Percentiles rank a stretch among this genome's conserved stretches.
These are phyloP conservation scores for Caenorhabditis virilis DNA, from an alignment of 2,888 invertebrate genomes.

Conservation along the genomic window DNA sequence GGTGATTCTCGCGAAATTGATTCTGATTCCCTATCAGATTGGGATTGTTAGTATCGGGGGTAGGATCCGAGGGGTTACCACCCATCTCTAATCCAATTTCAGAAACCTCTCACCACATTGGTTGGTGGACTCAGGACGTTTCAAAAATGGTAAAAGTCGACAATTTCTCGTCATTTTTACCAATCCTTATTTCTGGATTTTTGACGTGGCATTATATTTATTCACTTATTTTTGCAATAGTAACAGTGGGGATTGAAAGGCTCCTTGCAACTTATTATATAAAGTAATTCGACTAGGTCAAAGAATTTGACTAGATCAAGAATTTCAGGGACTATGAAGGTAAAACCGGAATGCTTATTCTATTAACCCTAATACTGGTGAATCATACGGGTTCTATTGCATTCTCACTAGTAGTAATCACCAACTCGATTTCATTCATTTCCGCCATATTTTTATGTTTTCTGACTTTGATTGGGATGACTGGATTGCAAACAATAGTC, in stretches of 20 bases:
- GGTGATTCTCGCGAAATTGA: background rate
- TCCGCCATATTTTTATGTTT: background rate
- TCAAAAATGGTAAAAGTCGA: background rate
- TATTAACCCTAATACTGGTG: background rate
- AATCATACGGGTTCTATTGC: background rate
- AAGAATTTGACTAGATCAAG: background rate
- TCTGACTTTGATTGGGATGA: background rate
- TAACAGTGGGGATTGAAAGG: background rate
- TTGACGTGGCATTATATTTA: background rate
- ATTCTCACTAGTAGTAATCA: background rate
- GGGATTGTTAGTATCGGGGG: no score
- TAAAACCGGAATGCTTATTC: background rate
- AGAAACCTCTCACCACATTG: background rate
- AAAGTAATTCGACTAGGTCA: background rate
- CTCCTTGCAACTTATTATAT: background rate
- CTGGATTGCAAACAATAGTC: background rate
- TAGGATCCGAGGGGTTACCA: no score
- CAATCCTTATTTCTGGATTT: background rate
- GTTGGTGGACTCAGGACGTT: background rate
- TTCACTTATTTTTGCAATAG: background rate
- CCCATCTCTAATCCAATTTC: background rate
- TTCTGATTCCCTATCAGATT: background rate
- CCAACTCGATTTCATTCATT: background rate
- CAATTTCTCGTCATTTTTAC: background rate
- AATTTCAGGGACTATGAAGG: background rate